These are phyloP conservation scores for Egretta garzetta DNA, from an alignment of 2,113 vertebrate species.

Conservation along the genomic window DNA sequence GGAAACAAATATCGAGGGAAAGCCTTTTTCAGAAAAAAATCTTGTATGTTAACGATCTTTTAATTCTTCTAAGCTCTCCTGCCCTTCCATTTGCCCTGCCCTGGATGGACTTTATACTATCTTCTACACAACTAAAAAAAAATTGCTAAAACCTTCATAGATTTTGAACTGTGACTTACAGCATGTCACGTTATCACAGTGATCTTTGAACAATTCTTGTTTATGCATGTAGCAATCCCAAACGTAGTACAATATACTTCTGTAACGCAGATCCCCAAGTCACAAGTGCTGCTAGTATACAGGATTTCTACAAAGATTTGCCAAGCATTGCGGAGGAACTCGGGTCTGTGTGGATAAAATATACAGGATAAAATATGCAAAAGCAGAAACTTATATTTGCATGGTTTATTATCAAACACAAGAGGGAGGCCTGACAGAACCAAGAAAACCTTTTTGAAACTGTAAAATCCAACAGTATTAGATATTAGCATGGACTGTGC, in stretches of 20 bases:
- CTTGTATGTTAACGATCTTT: background rate
- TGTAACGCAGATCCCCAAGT: background rate
- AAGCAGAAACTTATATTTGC: background rate
- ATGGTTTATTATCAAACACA: background rate
- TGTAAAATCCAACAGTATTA: background rate
- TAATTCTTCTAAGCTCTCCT: background rate
- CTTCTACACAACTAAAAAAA: background rate
- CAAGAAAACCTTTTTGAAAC: background rate
- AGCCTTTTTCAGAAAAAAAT: background rate
- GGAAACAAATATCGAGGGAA: slow-evolving; percentile 64
- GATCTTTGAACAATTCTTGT: background rate
- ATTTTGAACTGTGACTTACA: background rate
- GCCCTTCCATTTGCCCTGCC: background rate
- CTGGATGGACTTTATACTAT: background rate
- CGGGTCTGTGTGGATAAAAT: background rate
- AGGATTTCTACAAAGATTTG: background rate
- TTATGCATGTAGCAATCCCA: background rate
- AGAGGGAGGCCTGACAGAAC: background rate
- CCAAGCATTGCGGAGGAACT: background rate
- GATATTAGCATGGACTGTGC: background rate
- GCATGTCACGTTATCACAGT: background rate
- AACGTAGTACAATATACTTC: background rate
- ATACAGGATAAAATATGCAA: background rate
- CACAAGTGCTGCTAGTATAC: background rate
- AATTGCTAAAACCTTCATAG: background rate